phyloP scores from a whole-genome alignment of 1,140 invertebrate species.

The Ceratina calcarata region DNA sequence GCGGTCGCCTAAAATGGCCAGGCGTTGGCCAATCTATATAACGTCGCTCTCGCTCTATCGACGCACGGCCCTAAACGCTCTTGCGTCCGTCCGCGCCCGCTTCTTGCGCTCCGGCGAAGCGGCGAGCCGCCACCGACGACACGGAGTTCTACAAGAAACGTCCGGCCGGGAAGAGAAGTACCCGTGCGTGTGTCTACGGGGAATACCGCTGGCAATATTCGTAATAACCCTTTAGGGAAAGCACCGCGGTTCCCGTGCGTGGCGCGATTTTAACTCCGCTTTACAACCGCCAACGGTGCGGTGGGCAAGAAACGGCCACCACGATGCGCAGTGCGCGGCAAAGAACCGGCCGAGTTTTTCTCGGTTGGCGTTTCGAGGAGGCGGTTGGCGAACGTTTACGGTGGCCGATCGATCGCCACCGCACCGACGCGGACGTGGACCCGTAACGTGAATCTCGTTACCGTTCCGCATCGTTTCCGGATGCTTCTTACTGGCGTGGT shows the following conservation, averaged over 20 bases:
- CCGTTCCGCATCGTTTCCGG: constrained; percentile 16
- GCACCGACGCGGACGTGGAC: background rate
- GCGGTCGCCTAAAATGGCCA: constrained; percentile 57
- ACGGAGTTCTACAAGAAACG: constrained; percentile 18
- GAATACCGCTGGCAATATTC: constrained; percentile 44
- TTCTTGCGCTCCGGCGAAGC: constrained; percentile 32
- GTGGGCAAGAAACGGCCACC: constrained; percentile 33
- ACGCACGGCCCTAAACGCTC: constrained; percentile 54
- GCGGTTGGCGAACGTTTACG: constrained; percentile 40
- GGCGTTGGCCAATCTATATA: constrained; percentile 71
- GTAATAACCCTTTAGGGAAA: constrained; percentile 52
- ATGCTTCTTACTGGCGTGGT: background rate
- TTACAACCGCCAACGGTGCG: constrained; percentile 13
- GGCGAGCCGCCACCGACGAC: constrained; percentile 40
- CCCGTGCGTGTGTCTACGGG: constrained; percentile 24
- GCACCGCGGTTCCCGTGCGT: constrained; percentile 22
- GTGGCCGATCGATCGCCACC: constrained; percentile 28
- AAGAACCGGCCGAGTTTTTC: constrained; percentile 39
- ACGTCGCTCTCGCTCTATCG: constrained; percentile 65
- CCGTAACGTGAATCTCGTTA: constrained; percentile 46
- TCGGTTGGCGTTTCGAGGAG: constrained; percentile 19
- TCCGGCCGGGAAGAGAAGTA: background rate
- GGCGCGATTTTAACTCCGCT: constrained; percentile 25
- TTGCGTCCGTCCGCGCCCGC: constrained; percentile 41
- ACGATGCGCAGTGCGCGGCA: background rate